Evolutionary conservation across 2,797 vertebrate genomes (phyloP).

Genomic region (Sternotherus odoratus): DNA sequence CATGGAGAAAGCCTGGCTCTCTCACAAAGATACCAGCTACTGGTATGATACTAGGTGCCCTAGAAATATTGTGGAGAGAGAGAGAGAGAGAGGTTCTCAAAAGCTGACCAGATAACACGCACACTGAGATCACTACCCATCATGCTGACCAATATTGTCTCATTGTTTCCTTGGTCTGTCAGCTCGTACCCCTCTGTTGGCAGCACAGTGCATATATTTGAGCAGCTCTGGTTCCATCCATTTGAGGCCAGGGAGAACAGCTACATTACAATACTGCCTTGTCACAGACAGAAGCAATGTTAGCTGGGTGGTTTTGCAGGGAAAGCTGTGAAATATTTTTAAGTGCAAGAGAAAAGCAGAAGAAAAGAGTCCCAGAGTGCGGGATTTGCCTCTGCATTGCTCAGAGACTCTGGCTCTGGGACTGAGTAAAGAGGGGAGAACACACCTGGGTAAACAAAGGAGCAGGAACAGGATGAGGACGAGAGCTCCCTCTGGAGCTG

Average conservation of each 20-base stretch:
- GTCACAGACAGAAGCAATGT: neutral
- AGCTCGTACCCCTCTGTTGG: neutral
- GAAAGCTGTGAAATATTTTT: neutral
- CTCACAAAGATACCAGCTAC: neutral
- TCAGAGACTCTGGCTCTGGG: neutral
- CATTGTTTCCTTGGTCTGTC: neutral
- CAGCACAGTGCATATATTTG: neutral
- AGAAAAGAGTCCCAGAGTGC: neutral
- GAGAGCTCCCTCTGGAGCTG: neutral
- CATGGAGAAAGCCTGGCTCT: neutral
- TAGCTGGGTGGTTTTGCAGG: neutral
- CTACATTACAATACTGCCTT: neutral
- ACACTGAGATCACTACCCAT: neutral
- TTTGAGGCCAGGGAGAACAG: neutral
- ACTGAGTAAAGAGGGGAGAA: neutral
- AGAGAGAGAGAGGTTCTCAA: neutral
- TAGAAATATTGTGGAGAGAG: neutral
- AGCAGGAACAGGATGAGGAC: neutral
- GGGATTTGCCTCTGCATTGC: neutral
- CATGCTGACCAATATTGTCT: neutral
- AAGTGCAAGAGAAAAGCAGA: neutral
- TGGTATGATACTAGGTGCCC: neutral
- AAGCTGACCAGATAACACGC: neutral
- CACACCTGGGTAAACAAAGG: slow-evolving; percentile 12
- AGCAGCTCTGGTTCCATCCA: neutral